phyloP scores from a whole-genome alignment of 2,797 vertebrate genomes.

The Neomorphus geoffroyi region DNA sequence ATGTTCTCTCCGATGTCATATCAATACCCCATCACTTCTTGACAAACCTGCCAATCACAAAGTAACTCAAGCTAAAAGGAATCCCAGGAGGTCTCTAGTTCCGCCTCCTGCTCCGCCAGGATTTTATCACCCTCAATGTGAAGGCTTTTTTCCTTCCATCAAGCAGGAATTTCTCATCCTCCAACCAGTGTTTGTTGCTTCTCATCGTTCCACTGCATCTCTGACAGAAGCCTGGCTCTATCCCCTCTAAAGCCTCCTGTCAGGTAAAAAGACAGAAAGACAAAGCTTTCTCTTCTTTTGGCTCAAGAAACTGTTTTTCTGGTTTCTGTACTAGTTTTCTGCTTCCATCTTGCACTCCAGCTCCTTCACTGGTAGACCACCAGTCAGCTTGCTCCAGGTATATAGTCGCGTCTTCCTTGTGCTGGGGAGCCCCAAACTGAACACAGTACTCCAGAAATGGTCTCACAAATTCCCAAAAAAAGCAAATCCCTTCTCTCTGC shows the following conservation, averaged over 20 bases:
- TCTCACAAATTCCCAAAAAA: not conserved
- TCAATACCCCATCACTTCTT: not conserved
- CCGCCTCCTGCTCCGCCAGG: not conserved
- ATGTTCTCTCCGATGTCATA: not conserved
- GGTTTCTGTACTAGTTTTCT: not conserved
- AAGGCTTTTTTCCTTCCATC: not conserved
- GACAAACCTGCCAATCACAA: not conserved
- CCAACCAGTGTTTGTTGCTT: not conserved
- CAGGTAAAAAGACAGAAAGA: not conserved
- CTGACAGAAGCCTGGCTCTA: not conserved
- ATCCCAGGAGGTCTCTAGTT: not conserved
- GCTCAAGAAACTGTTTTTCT: not conserved
- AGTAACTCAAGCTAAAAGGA: not conserved
- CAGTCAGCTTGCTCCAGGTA: not conserved
- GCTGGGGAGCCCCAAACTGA: not conserved
- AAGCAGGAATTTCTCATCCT: not conserved
- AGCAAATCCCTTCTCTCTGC: not conserved
- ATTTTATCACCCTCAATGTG: not conserved
- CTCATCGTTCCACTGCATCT: not conserved
- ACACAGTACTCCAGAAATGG: rapidly evolving
- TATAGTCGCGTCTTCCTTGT: not conserved
- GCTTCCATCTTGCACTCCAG: not conserved
- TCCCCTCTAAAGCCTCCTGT: not conserved
- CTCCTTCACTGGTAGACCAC: not conserved
- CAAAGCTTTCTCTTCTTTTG: not conserved